phyloP scores from a whole-genome alignment of 2,113 vertebrate genomes.

The Anthoscopus minutus region DNA sequence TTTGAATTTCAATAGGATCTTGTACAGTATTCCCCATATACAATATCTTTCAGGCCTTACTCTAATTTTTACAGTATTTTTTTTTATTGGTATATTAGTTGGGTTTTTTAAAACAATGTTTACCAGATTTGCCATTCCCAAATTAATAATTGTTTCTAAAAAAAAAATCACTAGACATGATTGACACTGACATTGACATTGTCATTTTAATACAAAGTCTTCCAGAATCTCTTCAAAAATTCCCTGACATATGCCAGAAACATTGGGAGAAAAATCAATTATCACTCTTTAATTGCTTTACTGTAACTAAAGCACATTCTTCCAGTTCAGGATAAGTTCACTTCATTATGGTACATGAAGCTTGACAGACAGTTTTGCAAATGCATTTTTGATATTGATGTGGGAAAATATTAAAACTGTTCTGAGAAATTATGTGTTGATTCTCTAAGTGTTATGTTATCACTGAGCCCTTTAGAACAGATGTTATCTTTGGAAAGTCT shows the following conservation, averaged over 20 bases:
- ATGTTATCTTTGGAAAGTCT: slow-evolving; percentile 17
- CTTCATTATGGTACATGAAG: neutral
- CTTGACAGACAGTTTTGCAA: neutral
- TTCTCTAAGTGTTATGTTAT: neutral
- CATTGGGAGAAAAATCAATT: neutral
- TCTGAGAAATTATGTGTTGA: neutral
- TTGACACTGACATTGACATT: neutral
- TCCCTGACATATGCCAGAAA: neutral
- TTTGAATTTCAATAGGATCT: neutral
- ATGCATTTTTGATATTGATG: neutral
- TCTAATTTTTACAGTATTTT: neutral
- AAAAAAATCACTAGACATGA: neutral
- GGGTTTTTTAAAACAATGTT: neutral
- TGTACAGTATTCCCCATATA: neutral
- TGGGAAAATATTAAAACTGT: neutral
- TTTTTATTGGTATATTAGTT: neutral
- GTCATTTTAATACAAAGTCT: neutral
- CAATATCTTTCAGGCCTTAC: neutral
- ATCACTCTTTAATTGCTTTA: neutral
- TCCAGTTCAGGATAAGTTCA: neutral
- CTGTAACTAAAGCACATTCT: neutral
- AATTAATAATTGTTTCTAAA: neutral
- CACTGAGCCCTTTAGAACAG: neutral
- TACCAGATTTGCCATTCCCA: neutral
- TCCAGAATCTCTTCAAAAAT: neutral